These are phyloP conservation scores for Thymelicus acteon DNA, from an alignment of 2,888 invertebrate species.

Conservation along the genomic window DNA sequence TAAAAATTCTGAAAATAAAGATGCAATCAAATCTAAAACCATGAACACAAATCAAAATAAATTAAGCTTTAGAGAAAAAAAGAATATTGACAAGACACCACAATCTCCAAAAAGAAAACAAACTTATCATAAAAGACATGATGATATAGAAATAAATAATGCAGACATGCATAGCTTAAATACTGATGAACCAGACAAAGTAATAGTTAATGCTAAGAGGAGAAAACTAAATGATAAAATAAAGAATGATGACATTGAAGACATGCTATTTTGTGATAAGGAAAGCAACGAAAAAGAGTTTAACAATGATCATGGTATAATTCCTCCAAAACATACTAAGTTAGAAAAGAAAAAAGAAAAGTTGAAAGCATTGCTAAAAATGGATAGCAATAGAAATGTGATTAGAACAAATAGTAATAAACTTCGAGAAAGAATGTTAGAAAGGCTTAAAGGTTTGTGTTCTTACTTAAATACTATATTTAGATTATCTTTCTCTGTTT, in stretches of 20 bases:
- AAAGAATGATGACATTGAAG: conserved; percentile 56
- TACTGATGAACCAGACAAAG: conserved; percentile 59
- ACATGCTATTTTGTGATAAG: conserved; percentile 45
- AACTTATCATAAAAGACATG: not conserved
- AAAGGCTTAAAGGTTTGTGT: conserved; percentile 85
- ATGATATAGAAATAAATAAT: conserved; percentile 31
- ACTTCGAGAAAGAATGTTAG: conserved; percentile 88
- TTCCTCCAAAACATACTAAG: conserved; percentile 27
- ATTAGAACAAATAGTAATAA: conserved; percentile 60
- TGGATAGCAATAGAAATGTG: conserved; percentile 53
- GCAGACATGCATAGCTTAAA: conserved; percentile 50
- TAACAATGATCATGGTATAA: conserved; percentile 16
- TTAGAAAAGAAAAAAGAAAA: conserved; percentile 41
- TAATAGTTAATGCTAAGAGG: conserved; percentile 61
- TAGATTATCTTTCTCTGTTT: not conserved
- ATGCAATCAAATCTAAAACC: not conserved
- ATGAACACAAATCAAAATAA: not conserved
- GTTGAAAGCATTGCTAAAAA: conserved; percentile 56
- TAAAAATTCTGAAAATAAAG: not conserved
- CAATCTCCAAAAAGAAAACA: conserved; percentile 11
- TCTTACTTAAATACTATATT: conserved; percentile 45
- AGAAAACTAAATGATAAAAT: conserved; percentile 60
- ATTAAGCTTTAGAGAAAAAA: not conserved
- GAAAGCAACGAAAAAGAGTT: conserved; percentile 10
- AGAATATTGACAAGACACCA: conserved; percentile 2